Evolutionary conservation across 2,797 vertebrate species (phyloP), one percentile per base, ranked within the genome.

Genomic region (Champsocephalus gunnari): DNA sequence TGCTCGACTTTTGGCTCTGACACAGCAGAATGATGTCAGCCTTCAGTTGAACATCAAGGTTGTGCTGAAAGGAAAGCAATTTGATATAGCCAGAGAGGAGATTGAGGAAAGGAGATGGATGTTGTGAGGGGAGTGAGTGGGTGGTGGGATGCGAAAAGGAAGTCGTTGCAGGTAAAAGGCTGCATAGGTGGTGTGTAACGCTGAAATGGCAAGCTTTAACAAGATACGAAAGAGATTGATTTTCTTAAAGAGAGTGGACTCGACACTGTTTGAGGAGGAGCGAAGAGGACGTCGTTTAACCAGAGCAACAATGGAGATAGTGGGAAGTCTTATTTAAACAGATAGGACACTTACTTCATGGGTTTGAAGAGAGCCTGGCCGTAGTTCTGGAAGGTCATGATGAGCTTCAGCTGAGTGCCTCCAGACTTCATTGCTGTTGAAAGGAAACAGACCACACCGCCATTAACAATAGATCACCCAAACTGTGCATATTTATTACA

Each of bases 371-470:
- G 93, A 0, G 98, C 98, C 85, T 99, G 98, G 67, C 98, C 98
- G 2, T 99, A 99, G 90, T 99, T 99, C 90, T 99, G 97, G 95
- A 99, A 98, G 28, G 98, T 99, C 98, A 99, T 97, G 94, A 99
- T 98, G 93, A 99, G 96, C 90, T 99, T 99, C 83, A 99, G 96
- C 87, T 99, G 98, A 0, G 98, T 99, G 80, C 98, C 98, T 89
- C 98, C 98, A 0, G 98, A 99, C 90, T 99, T 99, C 98, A 99
- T 99, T 0, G 97, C 98, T 99, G 94, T 84, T 45, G 73, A 68
- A 57, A 48, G 32, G 4, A 85, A 86, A 85, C 57, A 85, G 49
- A 85, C 21, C 84, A 78, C 24, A 69, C 1, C 4, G 9, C 6
- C 13, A 44, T 81, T 59, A 85, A 54, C 38, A 53, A 76, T 14